A percentile compares a stretch with the other conserved stretches of the same genome.
Evolutionary conservation across 1,140 invertebrate genomes (phyloP).

Genomic region (Apis florea): DNA sequence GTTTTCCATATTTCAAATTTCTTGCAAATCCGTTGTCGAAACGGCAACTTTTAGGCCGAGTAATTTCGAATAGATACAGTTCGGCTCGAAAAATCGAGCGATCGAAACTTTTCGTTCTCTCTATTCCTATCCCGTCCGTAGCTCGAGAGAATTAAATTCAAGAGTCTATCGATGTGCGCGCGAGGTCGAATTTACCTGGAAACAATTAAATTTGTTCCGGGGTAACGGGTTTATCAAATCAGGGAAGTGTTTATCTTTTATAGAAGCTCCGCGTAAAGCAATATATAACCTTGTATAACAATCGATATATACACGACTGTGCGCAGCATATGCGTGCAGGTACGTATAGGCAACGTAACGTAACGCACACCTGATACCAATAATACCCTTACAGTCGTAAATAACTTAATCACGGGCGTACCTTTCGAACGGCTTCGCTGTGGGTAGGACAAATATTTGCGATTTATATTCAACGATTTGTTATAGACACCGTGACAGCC

Average conservation of each 20-base stretch:
- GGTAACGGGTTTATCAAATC: slow-evolving; percentile 39
- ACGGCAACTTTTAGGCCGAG: slow-evolving; percentile 5
- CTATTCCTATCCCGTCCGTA: not conserved
- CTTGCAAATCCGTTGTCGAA: not conserved
- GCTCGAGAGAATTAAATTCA: not conserved
- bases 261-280: not conserved
- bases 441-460: slow-evolving; percentile 23
- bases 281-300: too few species aligned
- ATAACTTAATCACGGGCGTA: slow-evolving; percentile 36
- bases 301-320: not conserved
- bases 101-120: not conserved
- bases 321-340: not conserved
- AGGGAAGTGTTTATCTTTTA: slow-evolving; percentile 24
- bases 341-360: not conserved
- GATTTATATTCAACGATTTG: slow-evolving; percentile 46
- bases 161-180: too few species aligned
- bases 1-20: slow-evolving; percentile 14
- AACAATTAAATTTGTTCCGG: slow-evolving; percentile 31
- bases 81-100: not conserved
- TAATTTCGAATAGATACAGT: slow-evolving; percentile 1
- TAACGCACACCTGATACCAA: not conserved
- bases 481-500: slow-evolving; percentile 31
- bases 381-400: slow-evolving; percentile 34
- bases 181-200: not conserved
- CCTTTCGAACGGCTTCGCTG: not conserved